Conservation (phyloP, 2,797 vertebrate species). For the Clarias pachynema region DNA sequence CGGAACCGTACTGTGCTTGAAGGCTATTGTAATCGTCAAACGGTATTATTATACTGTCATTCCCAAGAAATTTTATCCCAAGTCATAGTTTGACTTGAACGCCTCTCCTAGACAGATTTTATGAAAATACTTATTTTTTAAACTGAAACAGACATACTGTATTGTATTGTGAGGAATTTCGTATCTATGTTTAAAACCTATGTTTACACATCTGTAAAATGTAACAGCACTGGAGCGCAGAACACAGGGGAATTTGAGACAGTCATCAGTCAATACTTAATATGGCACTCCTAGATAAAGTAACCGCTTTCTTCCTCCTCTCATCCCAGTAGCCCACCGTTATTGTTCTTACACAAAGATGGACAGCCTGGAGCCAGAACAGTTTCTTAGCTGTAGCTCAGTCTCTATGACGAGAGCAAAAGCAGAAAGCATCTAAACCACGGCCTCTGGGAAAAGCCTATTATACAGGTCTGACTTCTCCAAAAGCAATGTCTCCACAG, state of each 20-base stretch:
- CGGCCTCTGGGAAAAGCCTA: constrained; percentile 45
- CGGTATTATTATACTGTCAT: too few species aligned
- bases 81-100: too few species aligned
- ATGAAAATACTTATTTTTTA: not conserved
- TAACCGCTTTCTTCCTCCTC: constrained; percentile 12
- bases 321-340: not conserved
- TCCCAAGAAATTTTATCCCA: too few species aligned
- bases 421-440: constrained; percentile 34
- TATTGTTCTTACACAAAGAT: constrained; percentile 43
- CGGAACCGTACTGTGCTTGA: too few species aligned
- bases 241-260: constrained; percentile 9
- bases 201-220: not conserved
- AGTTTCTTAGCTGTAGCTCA: constrained; percentile 21
- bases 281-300: constrained; percentile 23
- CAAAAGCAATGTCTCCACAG: constrained; percentile 43
- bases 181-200: not conserved
- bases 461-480: constrained; percentile 45
- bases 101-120: not conserved
- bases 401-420: constrained; percentile 37
- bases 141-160: not conserved
- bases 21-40: too few species aligned
- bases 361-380: constrained; percentile 22
- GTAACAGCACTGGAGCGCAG: not conserved
- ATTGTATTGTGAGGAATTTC: not conserved
- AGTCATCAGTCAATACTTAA: constrained; percentile 28